Percentiles rank a stretch among this genome's conserved stretches.
These are phyloP conservation scores for Agrotis exclamationis DNA, from an alignment of 2,888 invertebrate genomes.

Conservation along the genomic window DNA sequence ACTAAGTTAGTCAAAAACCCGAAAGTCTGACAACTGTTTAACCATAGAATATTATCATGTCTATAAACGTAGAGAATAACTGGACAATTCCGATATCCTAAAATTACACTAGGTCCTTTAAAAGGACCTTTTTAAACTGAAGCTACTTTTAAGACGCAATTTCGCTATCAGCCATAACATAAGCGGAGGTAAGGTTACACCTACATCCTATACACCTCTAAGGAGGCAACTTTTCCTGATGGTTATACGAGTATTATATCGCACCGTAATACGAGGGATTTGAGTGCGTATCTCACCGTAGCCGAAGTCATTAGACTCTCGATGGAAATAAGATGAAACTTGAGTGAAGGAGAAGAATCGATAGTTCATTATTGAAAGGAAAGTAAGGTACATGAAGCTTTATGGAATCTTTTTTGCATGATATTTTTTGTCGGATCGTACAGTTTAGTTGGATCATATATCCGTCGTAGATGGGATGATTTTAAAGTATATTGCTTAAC, in stretches of 20 bases:
- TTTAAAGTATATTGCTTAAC: neutral
- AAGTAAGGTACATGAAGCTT: slow-evolving; percentile 29
- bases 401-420: slow-evolving; percentile 29
- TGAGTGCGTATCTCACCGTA: slow-evolving; percentile 50
- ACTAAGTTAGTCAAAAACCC: too few species aligned
- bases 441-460: neutral
- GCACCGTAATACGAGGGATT: slow-evolving; percentile 31
- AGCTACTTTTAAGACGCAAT: neutral
- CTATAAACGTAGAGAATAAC: neutral
- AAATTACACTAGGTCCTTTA: neutral
- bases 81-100: neutral
- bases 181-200: neutral
- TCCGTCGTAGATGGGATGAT: neutral
- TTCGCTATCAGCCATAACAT: neutral
- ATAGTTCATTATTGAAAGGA: slow-evolving; percentile 56
- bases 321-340: slow-evolving; percentile 62
- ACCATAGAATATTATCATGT: too few species aligned
- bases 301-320: slow-evolving; percentile 55
- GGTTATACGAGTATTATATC: slow-evolving; percentile 35
- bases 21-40: too few species aligned
- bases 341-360: slow-evolving; percentile 49
- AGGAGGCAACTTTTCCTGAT: slow-evolving; percentile 9
- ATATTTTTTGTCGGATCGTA: slow-evolving; percentile 7
- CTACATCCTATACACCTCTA: neutral
- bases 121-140: slow-evolving; percentile 13